Evolutionary conservation across 2,113 vertebrate species (phyloP).

Genomic region (Neodontobutis hainanensis): DNA sequence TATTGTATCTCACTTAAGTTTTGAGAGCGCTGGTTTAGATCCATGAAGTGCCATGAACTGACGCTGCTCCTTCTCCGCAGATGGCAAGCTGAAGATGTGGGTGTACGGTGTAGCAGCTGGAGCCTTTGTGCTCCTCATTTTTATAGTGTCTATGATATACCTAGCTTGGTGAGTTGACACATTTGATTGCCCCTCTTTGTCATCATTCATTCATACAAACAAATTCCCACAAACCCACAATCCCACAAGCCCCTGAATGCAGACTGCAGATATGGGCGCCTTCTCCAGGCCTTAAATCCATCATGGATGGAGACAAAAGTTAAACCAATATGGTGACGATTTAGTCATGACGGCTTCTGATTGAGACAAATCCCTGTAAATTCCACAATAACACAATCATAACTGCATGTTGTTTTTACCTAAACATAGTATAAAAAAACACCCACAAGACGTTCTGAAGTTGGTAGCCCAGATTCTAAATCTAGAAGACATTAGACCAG

Average conservation of each 20-base stretch:
- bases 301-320: slow-evolving; percentile 6
- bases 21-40: neutral
- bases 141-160: slow-evolving; percentile 99
- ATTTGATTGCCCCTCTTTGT: slow-evolving; percentile 43
- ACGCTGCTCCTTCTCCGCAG: slow-evolving; percentile 75
- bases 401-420: no score
- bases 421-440: no score
- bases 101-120: slow-evolving; percentile 97
- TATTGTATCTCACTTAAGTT: neutral
- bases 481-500: no score
- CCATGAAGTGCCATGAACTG: slow-evolving; percentile 43
- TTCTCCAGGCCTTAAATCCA: no score
- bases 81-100: slow-evolving; percentile 98
- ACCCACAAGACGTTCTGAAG: no score
- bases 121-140: slow-evolving; percentile 95
- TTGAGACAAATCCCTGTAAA: no score
- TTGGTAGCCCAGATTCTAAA: no score
- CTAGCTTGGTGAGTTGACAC: slow-evolving; percentile 95
- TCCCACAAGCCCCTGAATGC: neutral
- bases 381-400: no score
- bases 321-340: neutral
- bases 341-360: no score
- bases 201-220: slow-evolving; percentile 35
- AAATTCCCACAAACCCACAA: slow-evolving; percentile 3
- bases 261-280: neutral